phyloP scores from a whole-genome alignment of 1,140 invertebrate genomes.

The Acyrthosiphon pisum region DNA sequence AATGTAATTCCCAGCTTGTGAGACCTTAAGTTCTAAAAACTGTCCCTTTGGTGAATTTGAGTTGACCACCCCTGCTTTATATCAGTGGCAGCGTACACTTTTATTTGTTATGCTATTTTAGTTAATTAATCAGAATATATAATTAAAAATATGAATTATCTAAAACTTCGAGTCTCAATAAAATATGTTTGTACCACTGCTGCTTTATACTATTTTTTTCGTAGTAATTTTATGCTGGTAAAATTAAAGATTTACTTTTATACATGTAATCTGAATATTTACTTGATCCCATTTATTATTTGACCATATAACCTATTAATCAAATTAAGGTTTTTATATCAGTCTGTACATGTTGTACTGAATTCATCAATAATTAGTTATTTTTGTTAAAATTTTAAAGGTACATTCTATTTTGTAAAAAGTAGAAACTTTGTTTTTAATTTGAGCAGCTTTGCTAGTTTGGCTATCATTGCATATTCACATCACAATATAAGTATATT shows the following conservation, averaged over 20 bases:
- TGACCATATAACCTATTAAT: neutral
- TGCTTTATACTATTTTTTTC: neutral
- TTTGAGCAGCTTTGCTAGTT: neutral
- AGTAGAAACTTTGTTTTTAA: neutral
- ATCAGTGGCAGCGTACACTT: neutral
- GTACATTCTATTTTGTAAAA: neutral
- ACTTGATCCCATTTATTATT: neutral
- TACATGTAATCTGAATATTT: neutral
- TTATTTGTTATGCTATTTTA: neutral
- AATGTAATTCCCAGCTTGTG: neutral
- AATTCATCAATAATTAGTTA: neutral
- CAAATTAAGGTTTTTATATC: neutral
- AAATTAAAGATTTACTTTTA: neutral
- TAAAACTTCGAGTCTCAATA: neutral
- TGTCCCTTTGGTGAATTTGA: neutral
- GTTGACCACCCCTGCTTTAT: neutral
- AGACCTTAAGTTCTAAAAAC: neutral
- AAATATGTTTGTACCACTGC: neutral
- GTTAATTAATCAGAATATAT: neutral
- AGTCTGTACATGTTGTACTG: neutral
- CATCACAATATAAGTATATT: too few species aligned
- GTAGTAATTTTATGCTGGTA: neutral
- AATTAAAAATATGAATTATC: neutral
- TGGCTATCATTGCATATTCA: neutral
- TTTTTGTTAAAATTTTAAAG: neutral